Evolutionary conservation across 2,888 invertebrate genomes (phyloP).

Genomic region (Tetragonisca angustula): DNA sequence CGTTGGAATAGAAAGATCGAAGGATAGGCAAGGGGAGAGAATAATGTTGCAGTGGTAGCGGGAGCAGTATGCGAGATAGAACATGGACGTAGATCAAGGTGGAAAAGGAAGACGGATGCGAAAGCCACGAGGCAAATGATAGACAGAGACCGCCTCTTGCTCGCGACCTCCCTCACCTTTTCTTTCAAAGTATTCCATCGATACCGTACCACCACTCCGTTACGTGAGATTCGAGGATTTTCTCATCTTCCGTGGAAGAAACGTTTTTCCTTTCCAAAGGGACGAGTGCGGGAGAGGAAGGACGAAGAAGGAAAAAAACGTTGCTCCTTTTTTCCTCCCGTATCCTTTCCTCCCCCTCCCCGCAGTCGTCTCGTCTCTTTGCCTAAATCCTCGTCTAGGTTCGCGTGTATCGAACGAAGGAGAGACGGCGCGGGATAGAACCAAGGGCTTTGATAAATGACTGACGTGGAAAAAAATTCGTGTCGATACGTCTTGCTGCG

Average conservation of each 20-base stretch:
- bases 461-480: conserved; percentile 79
- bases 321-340: background rate
- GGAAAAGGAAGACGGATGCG: conserved; percentile 63
- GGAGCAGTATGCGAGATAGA: conserved; percentile 15
- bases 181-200: conserved; percentile 25
- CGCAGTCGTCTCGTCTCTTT: conserved; percentile 30
- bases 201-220: conserved; percentile 12
- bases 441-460: conserved; percentile 82
- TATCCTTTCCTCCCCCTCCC: background rate
- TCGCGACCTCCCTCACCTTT: conserved; percentile 53
- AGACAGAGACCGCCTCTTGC: conserved; percentile 63
- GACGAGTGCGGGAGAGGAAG: background rate
- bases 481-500: conserved; percentile 82
- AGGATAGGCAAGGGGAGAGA: conserved; percentile 33
- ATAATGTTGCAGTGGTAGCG: conserved; percentile 32
- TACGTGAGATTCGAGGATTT: conserved; percentile 11
- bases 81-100: conserved; percentile 34
- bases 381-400: conserved; percentile 53
- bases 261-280: background rate
- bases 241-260: background rate
- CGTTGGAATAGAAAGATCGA: conserved; percentile 33
- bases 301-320: background rate
- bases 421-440: conserved; percentile 30
- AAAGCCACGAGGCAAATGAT: conserved; percentile 71
- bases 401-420: conserved; percentile 59